Percentiles rank a stretch among this genome's conserved stretches.
Evolutionary conservation across 2,113 vertebrate species (phyloP).

Genomic region (Mormyrus lacerda): DNA sequence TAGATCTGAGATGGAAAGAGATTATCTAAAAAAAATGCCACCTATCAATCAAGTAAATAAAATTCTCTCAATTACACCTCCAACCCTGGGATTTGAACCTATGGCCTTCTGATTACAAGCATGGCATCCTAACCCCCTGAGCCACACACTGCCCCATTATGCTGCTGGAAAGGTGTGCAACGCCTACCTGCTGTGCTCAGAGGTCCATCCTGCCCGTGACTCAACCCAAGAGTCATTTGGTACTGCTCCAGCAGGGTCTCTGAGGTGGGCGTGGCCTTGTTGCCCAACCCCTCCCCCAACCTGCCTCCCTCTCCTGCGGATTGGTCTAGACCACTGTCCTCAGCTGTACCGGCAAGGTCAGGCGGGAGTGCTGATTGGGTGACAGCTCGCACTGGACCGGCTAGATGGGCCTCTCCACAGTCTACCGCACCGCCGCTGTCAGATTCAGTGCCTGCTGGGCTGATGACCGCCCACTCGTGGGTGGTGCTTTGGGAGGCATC

Average conservation of each 20-base stretch:
- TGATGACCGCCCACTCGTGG: conserved; percentile 17
- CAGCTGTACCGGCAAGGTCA: conserved; percentile 24
- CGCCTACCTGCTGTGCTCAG: conserved; percentile 43
- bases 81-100: not conserved
- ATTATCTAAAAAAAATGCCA: not conserved
- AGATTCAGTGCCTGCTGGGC: conserved; percentile 20
- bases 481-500: conserved; percentile 30
- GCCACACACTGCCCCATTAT: not conserved
- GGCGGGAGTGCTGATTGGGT: conserved; percentile 29
- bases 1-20: conserved; percentile 46
- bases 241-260: conserved; percentile 52
- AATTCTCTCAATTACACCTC: not conserved
- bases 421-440: not conserved
- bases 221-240: conserved; percentile 39
- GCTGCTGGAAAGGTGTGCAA: not conserved
- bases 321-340: conserved; percentile 45
- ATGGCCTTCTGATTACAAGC: not conserved
- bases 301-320: conserved; percentile 22
- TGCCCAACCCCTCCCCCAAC: conserved; percentile 13
- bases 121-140: not conserved
- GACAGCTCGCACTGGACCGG: not conserved
- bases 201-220: conserved; percentile 27
- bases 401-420: not conserved
- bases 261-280: conserved; percentile 1
- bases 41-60: not conserved